These are phyloP conservation scores for Darevskia mixta DNA, from an alignment of 2,797 vertebrate genomes.

Conservation along the genomic window DNA sequence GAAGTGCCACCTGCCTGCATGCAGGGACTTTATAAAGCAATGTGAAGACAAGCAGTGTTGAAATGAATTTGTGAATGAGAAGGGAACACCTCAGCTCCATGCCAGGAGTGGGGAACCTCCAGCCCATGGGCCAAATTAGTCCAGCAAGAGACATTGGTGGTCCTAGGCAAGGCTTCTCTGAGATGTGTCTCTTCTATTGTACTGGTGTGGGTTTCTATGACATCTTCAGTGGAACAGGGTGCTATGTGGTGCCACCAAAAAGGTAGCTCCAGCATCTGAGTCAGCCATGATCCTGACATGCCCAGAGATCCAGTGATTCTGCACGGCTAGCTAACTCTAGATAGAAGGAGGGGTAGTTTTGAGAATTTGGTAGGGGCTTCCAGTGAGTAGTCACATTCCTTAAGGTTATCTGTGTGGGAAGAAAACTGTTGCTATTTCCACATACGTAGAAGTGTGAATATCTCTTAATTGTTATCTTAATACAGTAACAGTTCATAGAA, in stretches of 20 bases:
- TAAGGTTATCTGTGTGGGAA: constrained; percentile 31
- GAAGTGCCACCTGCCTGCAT: background rate
- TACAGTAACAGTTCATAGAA: constrained; percentile 64
- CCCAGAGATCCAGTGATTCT: no score
- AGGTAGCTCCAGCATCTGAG: no score
- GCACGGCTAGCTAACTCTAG: background rate
- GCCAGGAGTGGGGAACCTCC: no score
- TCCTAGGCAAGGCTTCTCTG: no score
- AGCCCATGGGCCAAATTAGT: no score
- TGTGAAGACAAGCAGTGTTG: constrained; percentile 16
- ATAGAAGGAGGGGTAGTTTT: background rate
- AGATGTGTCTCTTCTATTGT: no score
- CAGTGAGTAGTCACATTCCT: background rate
- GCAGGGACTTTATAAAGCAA: background rate
- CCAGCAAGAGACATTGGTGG: no score
- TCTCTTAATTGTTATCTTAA: constrained; percentile 54
- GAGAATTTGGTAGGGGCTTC: background rate
- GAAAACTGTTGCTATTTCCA: constrained; percentile 43
- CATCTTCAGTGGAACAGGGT: no score
- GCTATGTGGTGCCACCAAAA: no score
- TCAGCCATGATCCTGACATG: no score
- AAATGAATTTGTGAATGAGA: background rate
- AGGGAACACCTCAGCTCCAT: background rate
- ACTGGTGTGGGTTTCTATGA: no score
- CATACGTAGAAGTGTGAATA: constrained; percentile 10